These are phyloP conservation scores for Australoheros facetus DNA, from an alignment of 2,797 vertebrate species.

Conservation along the genomic window DNA sequence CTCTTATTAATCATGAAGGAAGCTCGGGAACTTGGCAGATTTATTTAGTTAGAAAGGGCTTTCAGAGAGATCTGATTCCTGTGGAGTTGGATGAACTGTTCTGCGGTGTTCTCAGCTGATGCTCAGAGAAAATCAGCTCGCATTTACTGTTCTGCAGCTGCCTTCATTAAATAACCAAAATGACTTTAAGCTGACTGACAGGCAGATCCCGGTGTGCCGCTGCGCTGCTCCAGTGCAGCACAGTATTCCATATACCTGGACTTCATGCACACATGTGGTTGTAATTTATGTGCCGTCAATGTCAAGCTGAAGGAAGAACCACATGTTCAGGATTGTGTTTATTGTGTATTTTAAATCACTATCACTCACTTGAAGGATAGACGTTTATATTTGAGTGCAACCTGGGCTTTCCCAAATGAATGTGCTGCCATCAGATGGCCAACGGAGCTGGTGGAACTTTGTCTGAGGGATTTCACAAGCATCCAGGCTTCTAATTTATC, in stretches of 20 bases:
- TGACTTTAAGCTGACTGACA: not conserved
- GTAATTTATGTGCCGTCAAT: not conserved
- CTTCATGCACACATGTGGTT: not conserved
- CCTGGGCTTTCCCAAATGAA: conserved; percentile 5
- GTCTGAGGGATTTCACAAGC: conserved; percentile 59
- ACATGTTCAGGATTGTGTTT: not conserved
- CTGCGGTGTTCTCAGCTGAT: not conserved
- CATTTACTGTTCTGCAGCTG: not conserved
- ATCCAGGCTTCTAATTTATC: conserved; percentile 62
- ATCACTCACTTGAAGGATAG: not conserved
- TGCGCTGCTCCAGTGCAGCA: not conserved
- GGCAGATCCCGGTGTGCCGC: not conserved
- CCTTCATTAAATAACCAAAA: not conserved
- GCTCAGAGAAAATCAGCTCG: not conserved
- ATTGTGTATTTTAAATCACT: not conserved
- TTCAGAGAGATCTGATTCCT: not conserved
- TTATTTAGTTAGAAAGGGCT: not conserved
- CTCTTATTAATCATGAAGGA: not conserved
- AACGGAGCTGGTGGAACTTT: conserved; percentile 27
- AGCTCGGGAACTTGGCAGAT: not conserved
- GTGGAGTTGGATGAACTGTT: not conserved
- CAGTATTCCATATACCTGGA: not conserved
- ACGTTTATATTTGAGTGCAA: not conserved
- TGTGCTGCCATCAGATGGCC: conserved; percentile 28
- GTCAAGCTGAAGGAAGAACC: not conserved